Evolutionary conservation across 2,797 vertebrate genomes (phyloP).

Genomic region (Notamacropus eugenii): DNA sequence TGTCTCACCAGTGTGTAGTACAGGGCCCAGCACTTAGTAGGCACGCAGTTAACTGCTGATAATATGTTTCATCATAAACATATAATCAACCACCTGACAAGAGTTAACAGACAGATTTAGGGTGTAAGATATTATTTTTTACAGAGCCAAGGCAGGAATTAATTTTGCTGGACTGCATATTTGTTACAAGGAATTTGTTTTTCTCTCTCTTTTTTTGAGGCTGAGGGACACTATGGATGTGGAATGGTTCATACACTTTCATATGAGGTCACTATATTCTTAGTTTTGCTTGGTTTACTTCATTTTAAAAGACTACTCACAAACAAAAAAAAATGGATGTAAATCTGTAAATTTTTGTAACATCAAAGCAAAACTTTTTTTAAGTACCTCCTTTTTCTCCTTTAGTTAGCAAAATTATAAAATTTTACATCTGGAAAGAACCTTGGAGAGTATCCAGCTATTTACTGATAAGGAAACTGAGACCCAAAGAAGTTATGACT

Average conservation of each 20-base stretch:
- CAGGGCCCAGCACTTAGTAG: background rate
- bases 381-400: background rate
- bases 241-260: background rate
- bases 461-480: slow-evolving; percentile 18
- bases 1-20: background rate
- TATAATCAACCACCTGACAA: background rate
- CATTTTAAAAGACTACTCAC: background rate
- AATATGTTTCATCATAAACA: background rate
- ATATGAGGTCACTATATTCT: background rate
- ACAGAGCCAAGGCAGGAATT: background rate
- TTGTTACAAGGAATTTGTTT: background rate
- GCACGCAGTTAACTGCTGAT: background rate
- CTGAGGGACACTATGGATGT: background rate
- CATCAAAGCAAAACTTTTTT: background rate
- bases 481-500: background rate
- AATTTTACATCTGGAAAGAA: slow-evolving; percentile 6
- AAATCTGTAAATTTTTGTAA: background rate
- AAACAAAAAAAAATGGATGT: background rate
- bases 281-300: background rate
- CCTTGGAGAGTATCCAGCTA: background rate
- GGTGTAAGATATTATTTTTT: background rate
- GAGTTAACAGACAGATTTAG: background rate
- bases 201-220: background rate
- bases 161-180: background rate
- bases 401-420: background rate